Evolutionary conservation across 2,797 vertebrate genomes (phyloP).

Genomic region (Enteromius treurensis): DNA sequence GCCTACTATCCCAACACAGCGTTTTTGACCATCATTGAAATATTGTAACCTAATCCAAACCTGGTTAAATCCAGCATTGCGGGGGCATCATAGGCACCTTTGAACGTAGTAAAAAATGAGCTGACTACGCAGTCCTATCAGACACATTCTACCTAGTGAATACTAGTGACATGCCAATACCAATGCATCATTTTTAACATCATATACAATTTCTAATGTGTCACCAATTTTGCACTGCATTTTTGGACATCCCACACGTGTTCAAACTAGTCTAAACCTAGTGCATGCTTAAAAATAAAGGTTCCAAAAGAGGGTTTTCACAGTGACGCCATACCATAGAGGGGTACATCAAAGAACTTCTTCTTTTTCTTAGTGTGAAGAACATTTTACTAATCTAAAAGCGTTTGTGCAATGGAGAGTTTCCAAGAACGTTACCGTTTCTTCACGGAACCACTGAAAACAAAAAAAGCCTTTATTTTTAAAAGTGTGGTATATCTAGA

Average conservation of each 20-base stretch:
- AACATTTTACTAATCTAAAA: not conserved
- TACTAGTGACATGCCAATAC: not conserved
- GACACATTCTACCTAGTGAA: not conserved
- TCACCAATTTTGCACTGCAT: not conserved
- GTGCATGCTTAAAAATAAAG: not conserved
- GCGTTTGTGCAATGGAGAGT: not conserved
- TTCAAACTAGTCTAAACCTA: conserved; percentile 6
- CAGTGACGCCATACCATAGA: not conserved
- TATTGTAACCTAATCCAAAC: not conserved
- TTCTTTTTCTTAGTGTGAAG: not conserved
- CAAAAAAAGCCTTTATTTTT: not conserved
- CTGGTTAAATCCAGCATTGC: not conserved
- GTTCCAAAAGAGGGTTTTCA: not conserved
- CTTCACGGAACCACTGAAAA: not conserved
- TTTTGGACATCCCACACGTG: not conserved
- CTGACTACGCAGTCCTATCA: not conserved
- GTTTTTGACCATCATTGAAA: not conserved
- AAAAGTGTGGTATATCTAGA: not conserved
- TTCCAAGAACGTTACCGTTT: not conserved
- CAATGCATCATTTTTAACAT: not conserved
- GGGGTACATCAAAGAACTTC: not conserved
- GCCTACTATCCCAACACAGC: not conserved
- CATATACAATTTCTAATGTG: not conserved
- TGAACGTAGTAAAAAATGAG: not conserved
- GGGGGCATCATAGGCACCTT: not conserved